Evolutionary conservation across 1,140 invertebrate species (phyloP).

Genomic region (Asbolus verrucosus): DNA sequence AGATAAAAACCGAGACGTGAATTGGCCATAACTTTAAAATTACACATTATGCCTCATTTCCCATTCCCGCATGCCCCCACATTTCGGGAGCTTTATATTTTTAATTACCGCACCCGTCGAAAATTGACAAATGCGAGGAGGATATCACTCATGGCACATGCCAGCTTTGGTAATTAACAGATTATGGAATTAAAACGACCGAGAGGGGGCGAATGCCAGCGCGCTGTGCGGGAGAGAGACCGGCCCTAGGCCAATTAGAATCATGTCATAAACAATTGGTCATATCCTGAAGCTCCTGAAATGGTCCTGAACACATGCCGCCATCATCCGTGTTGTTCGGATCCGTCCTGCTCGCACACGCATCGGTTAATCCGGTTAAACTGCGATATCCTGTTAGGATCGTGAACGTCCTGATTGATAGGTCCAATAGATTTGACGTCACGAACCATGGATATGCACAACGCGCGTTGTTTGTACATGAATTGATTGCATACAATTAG

Average conservation of each 20-base stretch:
- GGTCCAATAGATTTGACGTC: slow-evolving; percentile 52
- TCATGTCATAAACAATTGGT: slow-evolving; percentile 63
- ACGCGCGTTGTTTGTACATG: slow-evolving; percentile 48
- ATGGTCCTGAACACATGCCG: slow-evolving; percentile 56
- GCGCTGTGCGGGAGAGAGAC: slow-evolving; percentile 1
- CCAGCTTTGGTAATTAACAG: slow-evolving; percentile 44
- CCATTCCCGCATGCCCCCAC: not conserved
- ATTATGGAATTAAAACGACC: slow-evolving; percentile 46
- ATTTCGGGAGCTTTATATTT: not conserved
- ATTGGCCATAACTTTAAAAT: slow-evolving; percentile 55
- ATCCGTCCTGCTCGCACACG: too few relatives aligned
- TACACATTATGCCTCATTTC: slow-evolving; percentile 52
- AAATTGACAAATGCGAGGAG: slow-evolving; percentile 33
- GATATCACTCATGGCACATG: slow-evolving; percentile 33
- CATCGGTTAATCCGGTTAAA: not conserved
- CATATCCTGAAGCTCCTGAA: slow-evolving; percentile 57
- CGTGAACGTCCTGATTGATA: slow-evolving; percentile 51
- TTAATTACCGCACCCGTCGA: slow-evolving; percentile 15
- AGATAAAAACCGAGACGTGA: slow-evolving; percentile 55
- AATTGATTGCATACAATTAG: slow-evolving; percentile 61
- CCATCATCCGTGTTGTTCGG: slow-evolving; percentile 13
- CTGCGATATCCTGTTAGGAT: not conserved
- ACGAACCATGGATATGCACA: slow-evolving; percentile 52
- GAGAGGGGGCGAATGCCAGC: slow-evolving; percentile 18
- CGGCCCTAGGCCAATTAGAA: slow-evolving; percentile 55